Base-by-base conservation (phyloP, 2,888 invertebrate species). In the Clistopyga incitator region DNA sequence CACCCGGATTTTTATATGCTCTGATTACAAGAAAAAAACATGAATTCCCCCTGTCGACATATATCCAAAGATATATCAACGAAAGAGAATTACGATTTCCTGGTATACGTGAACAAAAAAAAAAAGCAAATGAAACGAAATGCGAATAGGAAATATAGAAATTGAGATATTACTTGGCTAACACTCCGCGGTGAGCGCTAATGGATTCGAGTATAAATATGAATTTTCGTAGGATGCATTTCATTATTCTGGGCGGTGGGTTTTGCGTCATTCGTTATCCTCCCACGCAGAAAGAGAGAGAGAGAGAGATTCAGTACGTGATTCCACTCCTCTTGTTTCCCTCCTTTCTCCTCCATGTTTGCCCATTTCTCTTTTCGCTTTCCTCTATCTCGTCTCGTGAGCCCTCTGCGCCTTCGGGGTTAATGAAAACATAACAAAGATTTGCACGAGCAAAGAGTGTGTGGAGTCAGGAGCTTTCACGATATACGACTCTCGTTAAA, bases 361-460 rank as follows among this genome's bases (percentile, higher is more conserved):
- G 25, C 25, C 18, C 64, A 42, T 38, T 20, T 64, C 38, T 18
- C 67, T 42, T 42, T 20, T 56, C 54, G 34, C 18, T 23, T 56
- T 70, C 65, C 79, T 68, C 77, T 71, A 65, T 65, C 47, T 71
- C 71, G 67, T 83, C 72, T 67, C 82, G 82, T 77, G 72, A 82
- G 76, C 80, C 47, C 79, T 85, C 84, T 68, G 85, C 74, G 78
- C 81, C 76, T 79, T 77, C 77, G 70, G 84, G 86, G 90, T 88
- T 89, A 89, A 89, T 89, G 89, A 89, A 90, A 90, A 88, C 84
- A 90, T 89, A 89, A 89, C 86, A 86, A 88, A 88, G 89, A 89
- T 89, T 89, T 88, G 87, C 87, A 84, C 20, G 74, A 59, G 18
- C 29, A 61, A 61, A 29, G 34, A 34, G n/a, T 23, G 25, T 18